Evolutionary conservation across 1,140 invertebrate species (phyloP), one percentile per base, ranked within the genome.

Genomic region (Plectrocnemia conspersa): DNA sequence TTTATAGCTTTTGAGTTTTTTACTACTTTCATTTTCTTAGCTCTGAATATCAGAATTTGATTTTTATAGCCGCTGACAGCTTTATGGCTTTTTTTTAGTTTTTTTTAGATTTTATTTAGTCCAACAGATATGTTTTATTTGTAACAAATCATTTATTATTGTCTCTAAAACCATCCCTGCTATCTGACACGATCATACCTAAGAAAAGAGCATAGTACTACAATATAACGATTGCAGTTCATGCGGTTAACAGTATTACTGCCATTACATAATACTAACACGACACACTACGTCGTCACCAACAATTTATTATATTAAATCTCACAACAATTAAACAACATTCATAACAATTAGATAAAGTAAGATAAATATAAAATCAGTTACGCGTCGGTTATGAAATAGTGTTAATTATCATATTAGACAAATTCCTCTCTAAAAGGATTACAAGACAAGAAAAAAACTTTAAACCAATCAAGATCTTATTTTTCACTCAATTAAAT

Each of bases 221-320:
- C n/a, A n/a, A n/a, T n/a, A n/a, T 23, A 45, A 35, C 52, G 15
- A 54, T 18, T 54, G 16, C 52, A 29, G 15, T 15, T 45, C 40
- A 21, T 45, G 36, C 40, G 22, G 52, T 35, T 32, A 11, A 13
- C 35, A 42, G 52, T 44, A 54, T 25, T 38, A 38, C 11, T 22
- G 10, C 16, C 11, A 24, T 50, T 50, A 22, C 22, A 29, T 27
- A 38, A 50, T 23, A 18, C 18, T 50, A 27, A 25, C n/a, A 13
- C 7, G 40, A 21, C 32, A 5, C 11, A 38, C 23, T 38, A 38
- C 33, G 22, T 25, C 32, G 22, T 50, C 35, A 50, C 23, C 29
- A 35, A 24, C 33, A 50, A 50, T 18, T 47, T 15, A 23, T 22
- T 10, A n/a, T 9, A 24, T 44, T 19, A 25, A 44, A 24, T 23